Evolutionary conservation across 2,888 invertebrate species (phyloP), one percentile per base, ranked within the genome.

Genomic region (Drosophila mulleri): DNA sequence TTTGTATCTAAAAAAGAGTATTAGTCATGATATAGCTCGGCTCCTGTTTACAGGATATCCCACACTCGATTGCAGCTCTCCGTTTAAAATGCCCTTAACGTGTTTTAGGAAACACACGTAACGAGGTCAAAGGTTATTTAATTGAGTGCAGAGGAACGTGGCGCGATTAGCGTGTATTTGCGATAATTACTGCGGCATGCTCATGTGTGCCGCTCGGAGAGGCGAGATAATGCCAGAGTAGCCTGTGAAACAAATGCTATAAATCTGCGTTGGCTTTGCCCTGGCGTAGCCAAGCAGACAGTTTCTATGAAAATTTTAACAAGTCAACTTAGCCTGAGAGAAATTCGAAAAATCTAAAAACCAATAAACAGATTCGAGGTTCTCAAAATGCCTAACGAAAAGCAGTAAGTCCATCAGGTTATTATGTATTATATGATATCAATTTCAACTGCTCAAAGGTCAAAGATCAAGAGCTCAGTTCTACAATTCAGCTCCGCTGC

Each of bases 401-500:
- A 35, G 1, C 39, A 32, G 80, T 77, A 41, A 39, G 75, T 45
- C 11, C 11, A 11, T 29, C n/a, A n/a, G n/a, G n/a, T n/a, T n/a
- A 32, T 32, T 11, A 32, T 32, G 3, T 32, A 32, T 11, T 11
- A n/a, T 32, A 32, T 11, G 32, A 9, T 26, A 11, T 12, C 9
- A 9, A 23, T 12, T 45, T n/a, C 1, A 11, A 2, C 14, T 14
- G n/a, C 14, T 29, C 1, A 35, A 39, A 75, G 78, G 41, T 23
- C 78, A n/a, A 37, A 18, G 8, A 6, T 41, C 7, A 41, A 48
- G 2, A 32, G 39, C 0, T 20, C 50, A 4, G 39, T n/a, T 0
- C 35, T 83, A 0, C 72, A 88, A 39, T 85, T 85, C 23, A 85
- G 89, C 23, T 66, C 89, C 9, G 68, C 64, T n/a, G 42, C 61